phyloP scores from a whole-genome alignment of 2,888 invertebrate genomes.

The Coleophora flavipennella region DNA sequence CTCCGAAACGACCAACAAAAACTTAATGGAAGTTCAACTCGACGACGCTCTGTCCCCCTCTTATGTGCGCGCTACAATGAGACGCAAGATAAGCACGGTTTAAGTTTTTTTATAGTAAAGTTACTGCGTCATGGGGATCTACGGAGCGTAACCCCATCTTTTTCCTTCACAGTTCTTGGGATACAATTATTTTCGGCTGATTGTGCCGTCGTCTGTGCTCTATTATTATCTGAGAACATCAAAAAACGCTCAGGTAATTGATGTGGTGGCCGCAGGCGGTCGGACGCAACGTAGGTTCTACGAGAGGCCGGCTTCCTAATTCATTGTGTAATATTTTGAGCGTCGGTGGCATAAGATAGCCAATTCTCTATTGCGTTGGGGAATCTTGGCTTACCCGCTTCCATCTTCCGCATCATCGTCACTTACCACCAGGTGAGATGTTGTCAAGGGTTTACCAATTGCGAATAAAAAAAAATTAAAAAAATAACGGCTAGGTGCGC shows the following conservation, averaged over 20 bases:
- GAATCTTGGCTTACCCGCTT: no score
- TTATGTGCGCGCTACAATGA: slow-evolving; percentile 21
- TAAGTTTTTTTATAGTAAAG: slow-evolving; percentile 35
- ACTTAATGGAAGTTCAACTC: slow-evolving; percentile 45
- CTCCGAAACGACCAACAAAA: slow-evolving; percentile 31
- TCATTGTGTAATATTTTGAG: no score
- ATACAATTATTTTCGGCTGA: slow-evolving; percentile 52
- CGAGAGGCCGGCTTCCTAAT: no score
- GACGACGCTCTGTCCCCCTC: slow-evolving; percentile 30
- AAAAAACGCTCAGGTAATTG: slow-evolving; percentile 41
- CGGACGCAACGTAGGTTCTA: no score
- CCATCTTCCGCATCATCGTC: no score
- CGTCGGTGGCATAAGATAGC: no score
- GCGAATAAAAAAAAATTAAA: no score
- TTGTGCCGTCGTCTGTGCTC: slow-evolving; percentile 16
- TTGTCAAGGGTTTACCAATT: no score
- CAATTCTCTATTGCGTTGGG: no score
- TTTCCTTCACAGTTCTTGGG: slow-evolving; percentile 57
- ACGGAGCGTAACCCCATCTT: slow-evolving; percentile 53
- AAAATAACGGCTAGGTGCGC: no score
- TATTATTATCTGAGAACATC: slow-evolving; percentile 33
- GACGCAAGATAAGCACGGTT: slow-evolving; percentile 18
- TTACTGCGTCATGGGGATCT: slow-evolving; percentile 49
- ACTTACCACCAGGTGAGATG: no score
- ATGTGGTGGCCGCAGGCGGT: slow-evolving; percentile 19